Base-by-base conservation (phyloP, 2,888 invertebrate genomes). In the Herminia tarsipennalis region DNA sequence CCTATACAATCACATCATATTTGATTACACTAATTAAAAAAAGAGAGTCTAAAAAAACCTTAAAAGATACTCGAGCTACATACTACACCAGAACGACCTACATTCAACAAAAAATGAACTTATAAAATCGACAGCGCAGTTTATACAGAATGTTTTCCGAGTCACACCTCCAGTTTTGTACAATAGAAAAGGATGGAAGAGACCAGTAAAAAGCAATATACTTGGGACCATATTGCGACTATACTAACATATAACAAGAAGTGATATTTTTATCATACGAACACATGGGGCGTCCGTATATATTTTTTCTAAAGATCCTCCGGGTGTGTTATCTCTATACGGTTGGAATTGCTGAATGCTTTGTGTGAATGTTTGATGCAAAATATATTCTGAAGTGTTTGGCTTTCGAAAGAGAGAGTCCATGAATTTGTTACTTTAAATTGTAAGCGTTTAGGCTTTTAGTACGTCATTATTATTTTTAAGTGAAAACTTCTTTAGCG, bases 191-290 rank as follows among this genome's bases (percentile, higher is more conserved):
- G 58, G 53, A 59, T 57, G 36, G 47, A 49, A 57, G 54, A 57
- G 61, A 56, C 58, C 22, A 45, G 48, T 63, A 66, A 69, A 73
- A 72, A 72, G 66, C 70, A 78, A 76, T 76, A 60, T 70, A 70
- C 48, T 56, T 43, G 49, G 62, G 62, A 70, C 70, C 76, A 78
- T 78, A 78, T 78, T 75, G 69, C 68, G 52, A 66, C 67, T 58
- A 70, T 29, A 44, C 58, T 47, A 37, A 56, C 45, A 39, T 49
- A 35, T 46, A 46, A 45, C 44, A 60, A 56, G 65, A 63, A 63
- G 55, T 61, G 68, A 70, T 70, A 72, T 70, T 68, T 64, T 63
- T 58, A 66, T 70, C 58, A 63, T 54, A 54, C 55, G 18, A 44
- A 40, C 50, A 57, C 40, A 57, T 60, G 59, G 62, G 63, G 40